A percentile compares a stretch with the other conserved stretches of the same genome.
Evolutionary conservation across 2,888 invertebrate genomes (phyloP).

Genomic region (Leptarthrus brevirostris): DNA sequence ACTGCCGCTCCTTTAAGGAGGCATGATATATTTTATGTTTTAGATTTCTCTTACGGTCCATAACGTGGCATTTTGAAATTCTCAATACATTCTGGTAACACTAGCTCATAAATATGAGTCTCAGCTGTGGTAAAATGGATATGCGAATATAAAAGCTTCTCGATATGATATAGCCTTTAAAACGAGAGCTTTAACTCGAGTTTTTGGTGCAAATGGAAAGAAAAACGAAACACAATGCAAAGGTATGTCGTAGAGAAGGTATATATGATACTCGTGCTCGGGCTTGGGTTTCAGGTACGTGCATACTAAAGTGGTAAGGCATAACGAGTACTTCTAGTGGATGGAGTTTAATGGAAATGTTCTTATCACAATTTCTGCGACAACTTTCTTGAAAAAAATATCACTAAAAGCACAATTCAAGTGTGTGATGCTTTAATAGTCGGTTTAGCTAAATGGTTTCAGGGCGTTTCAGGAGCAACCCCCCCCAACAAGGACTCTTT

Average conservation of each 20-base stretch:
- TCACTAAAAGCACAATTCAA: constrained; percentile 35
- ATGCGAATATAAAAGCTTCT: constrained; percentile 35
- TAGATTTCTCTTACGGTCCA: not conserved
- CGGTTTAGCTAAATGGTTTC: constrained; percentile 34
- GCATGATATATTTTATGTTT: not conserved
- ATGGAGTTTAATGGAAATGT: constrained; percentile 42
- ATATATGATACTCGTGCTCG: not conserved
- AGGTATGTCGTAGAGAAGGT: not conserved
- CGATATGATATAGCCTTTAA: constrained; percentile 12
- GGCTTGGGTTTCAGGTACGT: not conserved
- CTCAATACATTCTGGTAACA: constrained; percentile 36
- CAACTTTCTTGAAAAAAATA: constrained; percentile 23
- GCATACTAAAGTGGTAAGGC: constrained; percentile 8
- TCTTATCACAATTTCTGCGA: constrained; percentile 38
- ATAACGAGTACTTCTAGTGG: constrained; percentile 18
- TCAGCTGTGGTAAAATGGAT: constrained; percentile 27
- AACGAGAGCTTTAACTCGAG: constrained; percentile 22
- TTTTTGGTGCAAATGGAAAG: constrained; percentile 3
- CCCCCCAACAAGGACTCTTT: not conserved
- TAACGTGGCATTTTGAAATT: constrained; percentile 12
- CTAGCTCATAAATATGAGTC: constrained; percentile 38
- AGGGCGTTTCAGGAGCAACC: constrained; percentile 1
- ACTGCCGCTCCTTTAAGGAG: not conserved
- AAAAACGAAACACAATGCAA: constrained; percentile 22
- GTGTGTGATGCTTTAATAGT: constrained; percentile 35